Percentiles rank a stretch among this genome's conserved stretches.
These are phyloP conservation scores for Myanophis thanlyinensis DNA, from an alignment of 2,113 vertebrate genomes.

Conservation along the genomic window DNA sequence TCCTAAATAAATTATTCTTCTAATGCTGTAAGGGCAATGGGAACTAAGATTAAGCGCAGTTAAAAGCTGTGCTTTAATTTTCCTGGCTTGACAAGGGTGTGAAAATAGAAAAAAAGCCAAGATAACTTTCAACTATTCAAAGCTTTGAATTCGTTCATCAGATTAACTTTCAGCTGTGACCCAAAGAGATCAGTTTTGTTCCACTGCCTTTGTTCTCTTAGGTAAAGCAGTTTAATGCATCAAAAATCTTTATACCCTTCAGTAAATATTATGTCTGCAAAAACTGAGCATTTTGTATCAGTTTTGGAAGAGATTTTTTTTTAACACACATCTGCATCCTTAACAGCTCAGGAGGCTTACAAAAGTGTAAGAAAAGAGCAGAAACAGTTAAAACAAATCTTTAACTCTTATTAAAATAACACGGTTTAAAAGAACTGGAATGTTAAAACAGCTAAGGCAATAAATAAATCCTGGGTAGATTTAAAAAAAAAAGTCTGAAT, in stretches of 20 bases:
- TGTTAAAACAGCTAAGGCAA: not conserved
- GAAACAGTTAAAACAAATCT: not conserved
- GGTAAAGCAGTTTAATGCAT: not conserved
- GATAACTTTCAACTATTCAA: not conserved
- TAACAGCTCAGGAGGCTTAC: not conserved
- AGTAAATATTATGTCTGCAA: not conserved
- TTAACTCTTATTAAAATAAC: not conserved
- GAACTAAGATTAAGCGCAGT: not conserved
- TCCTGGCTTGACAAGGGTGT: not conserved
- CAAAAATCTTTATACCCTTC: conserved; percentile 17
- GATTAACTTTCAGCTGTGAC: not conserved
- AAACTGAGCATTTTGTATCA: conserved; percentile 1
- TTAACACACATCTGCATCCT: not conserved
- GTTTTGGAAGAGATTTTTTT: not conserved
- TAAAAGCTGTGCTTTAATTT: conserved; percentile 1
- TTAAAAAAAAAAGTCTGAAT: not conserved
- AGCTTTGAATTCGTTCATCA: not conserved
- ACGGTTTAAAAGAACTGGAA: not conserved
- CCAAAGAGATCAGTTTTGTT: not conserved
- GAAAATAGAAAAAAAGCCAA: not conserved
- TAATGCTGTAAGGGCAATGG: not conserved
- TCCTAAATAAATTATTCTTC: not conserved
- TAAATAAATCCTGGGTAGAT: not conserved
- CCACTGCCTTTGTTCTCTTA: conserved; percentile 15
- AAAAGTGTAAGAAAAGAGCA: not conserved